These are phyloP conservation scores for Melipona beecheii DNA, from an alignment of 2,888 invertebrate species.

Conservation along the genomic window DNA sequence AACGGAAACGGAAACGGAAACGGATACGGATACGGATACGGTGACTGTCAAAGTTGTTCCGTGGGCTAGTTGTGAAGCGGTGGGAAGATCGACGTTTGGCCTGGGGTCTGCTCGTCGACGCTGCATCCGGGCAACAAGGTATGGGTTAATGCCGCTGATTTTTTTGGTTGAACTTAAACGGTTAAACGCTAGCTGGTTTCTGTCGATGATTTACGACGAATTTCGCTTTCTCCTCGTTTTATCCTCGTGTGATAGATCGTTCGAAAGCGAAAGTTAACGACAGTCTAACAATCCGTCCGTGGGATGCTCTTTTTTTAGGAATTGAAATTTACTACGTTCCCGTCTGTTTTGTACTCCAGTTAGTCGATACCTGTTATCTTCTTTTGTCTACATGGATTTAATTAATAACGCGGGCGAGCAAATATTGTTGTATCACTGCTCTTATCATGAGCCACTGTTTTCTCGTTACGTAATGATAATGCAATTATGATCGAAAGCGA, in stretches of 20 bases:
- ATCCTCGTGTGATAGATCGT: background rate
- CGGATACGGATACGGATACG: too few species aligned
- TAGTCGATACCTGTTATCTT: background rate
- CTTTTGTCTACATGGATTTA: background rate
- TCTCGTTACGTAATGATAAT: background rate
- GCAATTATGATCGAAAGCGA: slow-evolving; percentile 14
- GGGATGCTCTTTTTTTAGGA: background rate
- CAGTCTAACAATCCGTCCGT: background rate
- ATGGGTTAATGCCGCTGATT: slow-evolving; percentile 36
- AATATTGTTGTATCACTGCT: background rate
- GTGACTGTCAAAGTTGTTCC: slow-evolving; percentile 48
- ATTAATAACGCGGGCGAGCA: background rate
- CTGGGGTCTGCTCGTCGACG: slow-evolving; percentile 21
- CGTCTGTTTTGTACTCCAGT: background rate
- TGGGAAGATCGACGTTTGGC: slow-evolving; percentile 31
- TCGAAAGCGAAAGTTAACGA: slow-evolving; percentile 22
- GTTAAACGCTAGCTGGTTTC: background rate
- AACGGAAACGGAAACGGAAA: background rate
- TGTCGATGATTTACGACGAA: background rate
- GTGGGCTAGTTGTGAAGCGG: slow-evolving; percentile 69
- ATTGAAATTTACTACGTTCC: background rate
- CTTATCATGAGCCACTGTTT: background rate
- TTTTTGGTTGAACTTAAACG: background rate
- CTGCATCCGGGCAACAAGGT: slow-evolving; percentile 55
- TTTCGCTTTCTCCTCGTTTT: slow-evolving; percentile 13